These are phyloP conservation scores for Halictus ligatus DNA, from an alignment of 2,888 invertebrate species.

Conservation along the genomic window DNA sequence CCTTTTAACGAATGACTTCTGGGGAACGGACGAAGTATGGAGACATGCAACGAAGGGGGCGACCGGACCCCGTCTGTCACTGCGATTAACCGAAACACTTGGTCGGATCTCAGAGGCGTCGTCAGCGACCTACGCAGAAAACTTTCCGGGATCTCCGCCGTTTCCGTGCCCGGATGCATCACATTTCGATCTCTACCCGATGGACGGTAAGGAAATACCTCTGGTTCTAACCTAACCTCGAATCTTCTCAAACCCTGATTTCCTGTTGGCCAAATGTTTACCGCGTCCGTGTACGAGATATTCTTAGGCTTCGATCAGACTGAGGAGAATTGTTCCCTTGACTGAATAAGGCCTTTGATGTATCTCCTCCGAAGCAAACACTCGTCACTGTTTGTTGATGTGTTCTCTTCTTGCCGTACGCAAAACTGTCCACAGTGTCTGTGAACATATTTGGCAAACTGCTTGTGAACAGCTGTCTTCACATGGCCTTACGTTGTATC, in stretches of 20 bases:
- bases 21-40: slow-evolving; percentile 67
- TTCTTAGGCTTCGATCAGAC: background rate
- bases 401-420: background rate
- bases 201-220: slow-evolving; percentile 84
- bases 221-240: slow-evolving; percentile 32
- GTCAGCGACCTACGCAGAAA: slow-evolving; percentile 93
- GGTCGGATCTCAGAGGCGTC: slow-evolving; percentile 92
- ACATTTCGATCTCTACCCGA: slow-evolving; percentile 92
- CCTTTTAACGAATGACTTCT: slow-evolving; percentile 53
- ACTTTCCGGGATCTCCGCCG: slow-evolving; percentile 91
- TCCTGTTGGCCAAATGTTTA: background rate
- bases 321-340: background rate
- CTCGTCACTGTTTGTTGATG: background rate
- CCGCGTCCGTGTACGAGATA: background rate
- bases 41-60: slow-evolving; percentile 70
- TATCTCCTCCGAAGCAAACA: background rate
- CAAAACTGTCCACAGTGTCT: too few relatives aligned
- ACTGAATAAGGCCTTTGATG: background rate
- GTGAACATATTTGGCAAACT: background rate
- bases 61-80: slow-evolving; percentile 58
- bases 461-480: background rate
- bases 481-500: background rate
- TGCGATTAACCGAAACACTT: slow-evolving; percentile 84
- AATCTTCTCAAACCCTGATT: background rate
- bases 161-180: slow-evolving; percentile 92